phyloP scores from a whole-genome alignment of 1,140 invertebrate species.

The Pachyrhynchus sulphureomaculatus region DNA sequence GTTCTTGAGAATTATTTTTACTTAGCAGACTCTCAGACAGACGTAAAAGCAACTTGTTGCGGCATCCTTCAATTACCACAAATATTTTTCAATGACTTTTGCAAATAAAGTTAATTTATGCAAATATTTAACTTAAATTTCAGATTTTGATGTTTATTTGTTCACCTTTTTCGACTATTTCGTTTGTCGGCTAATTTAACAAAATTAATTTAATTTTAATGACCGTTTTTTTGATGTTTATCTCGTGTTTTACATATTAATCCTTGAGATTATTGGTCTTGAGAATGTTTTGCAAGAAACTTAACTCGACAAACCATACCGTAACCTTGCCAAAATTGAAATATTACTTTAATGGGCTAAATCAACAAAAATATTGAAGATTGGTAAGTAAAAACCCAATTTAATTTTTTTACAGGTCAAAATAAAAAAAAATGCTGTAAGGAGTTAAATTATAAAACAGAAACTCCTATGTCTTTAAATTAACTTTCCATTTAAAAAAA shows the following conservation, averaged over 20 bases:
- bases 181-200: slow-evolving; percentile 10
- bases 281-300: not conserved
- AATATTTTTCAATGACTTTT: not conserved
- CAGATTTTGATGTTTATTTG: slow-evolving; percentile 10
- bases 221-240: not conserved
- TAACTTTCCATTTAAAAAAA: no score
- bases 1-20: slow-evolving; percentile 17
- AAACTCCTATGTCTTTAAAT: no score
- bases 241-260: slow-evolving; percentile 13
- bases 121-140: slow-evolving; percentile 8
- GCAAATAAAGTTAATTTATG: slow-evolving; percentile 7
- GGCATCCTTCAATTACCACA: slow-evolving; percentile 17
- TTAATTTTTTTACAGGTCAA: no score
- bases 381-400: no score
- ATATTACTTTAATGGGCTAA: no score
- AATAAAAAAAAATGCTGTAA: no score
- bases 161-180: slow-evolving; percentile 8
- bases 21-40: not conserved
- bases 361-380: no score
- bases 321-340: no score
- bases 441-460: no score
- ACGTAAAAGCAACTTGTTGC: slow-evolving; percentile 1
- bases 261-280: slow-evolving; percentile 4
- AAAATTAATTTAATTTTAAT: slow-evolving; percentile 13
- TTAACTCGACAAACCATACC: not conserved